These are phyloP conservation scores for Drosophila ananassae DNA, from an alignment of 1,140 invertebrate species.

Conservation along the genomic window DNA sequence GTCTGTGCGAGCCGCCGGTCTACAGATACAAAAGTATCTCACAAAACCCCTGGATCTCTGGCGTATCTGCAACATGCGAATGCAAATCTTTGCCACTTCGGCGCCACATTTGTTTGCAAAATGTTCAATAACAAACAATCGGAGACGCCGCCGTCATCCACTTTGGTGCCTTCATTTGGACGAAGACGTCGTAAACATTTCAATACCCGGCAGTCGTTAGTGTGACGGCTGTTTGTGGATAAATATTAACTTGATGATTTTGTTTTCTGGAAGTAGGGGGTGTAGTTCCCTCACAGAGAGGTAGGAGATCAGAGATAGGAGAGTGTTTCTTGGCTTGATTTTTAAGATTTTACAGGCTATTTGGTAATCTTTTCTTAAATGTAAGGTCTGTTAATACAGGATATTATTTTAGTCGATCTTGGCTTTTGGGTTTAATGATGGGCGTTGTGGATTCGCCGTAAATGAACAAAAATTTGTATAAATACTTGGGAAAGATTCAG, in stretches of 20 bases:
- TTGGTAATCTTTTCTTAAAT: no score
- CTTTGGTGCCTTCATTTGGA: constrained; percentile 67
- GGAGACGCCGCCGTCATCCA: constrained; percentile 50
- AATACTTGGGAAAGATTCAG: constrained; percentile 47
- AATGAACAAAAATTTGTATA: constrained; percentile 50
- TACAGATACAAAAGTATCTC: constrained; percentile 31
- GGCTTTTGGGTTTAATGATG: constrained; percentile 9
- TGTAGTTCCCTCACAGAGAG: not conserved
- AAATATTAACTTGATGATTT: constrained; percentile 16
- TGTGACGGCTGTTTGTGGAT: constrained; percentile 15
- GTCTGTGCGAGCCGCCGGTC: constrained; percentile 25
- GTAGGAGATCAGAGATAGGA: no score
- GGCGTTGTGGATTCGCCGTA: constrained; percentile 18
- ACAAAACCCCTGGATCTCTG: constrained; percentile 27
- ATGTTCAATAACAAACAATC: constrained; percentile 70
- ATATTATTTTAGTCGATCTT: constrained; percentile 17
- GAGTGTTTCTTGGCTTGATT: not conserved
- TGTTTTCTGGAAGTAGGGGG: not conserved
- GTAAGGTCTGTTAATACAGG: not conserved
- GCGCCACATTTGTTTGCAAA: constrained; percentile 63
- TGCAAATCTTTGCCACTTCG: constrained; percentile 53
- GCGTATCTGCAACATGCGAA: constrained; percentile 41
- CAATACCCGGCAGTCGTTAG: constrained; percentile 32
- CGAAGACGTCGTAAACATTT: constrained; percentile 38
- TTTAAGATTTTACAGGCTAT: not conserved